Evolutionary conservation across 2,797 vertebrate genomes (phyloP), one percentile per base, ranked within the genome.

Genomic region (Microctenopoma lineatum): DNA sequence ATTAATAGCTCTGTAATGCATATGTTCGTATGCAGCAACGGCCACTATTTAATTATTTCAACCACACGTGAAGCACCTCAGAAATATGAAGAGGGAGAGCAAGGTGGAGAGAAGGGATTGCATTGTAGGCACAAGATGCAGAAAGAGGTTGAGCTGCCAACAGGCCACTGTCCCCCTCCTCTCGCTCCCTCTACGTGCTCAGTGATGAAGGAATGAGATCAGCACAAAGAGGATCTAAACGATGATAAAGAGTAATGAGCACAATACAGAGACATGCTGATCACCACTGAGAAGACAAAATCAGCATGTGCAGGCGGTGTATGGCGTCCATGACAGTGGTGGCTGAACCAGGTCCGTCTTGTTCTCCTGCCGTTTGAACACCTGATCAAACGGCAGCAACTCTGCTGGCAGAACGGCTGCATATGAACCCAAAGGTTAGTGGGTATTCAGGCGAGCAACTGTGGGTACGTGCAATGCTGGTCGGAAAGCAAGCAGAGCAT

Each of bases 131-230:
- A 80, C 60, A 71, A 80, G 76, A 80, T 78, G 63, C 12, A 85
- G 79, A 81, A 51, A 55, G 72, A 81, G 60, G 77, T 60, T 42
- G 68, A 79, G 81, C 70, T 86, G 84, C 81, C 72, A 66, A 70
- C 70, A 84, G 85, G 71, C 76, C 84, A 74, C 38, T 60, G 77
- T 76, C 67, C 71, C 73, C 83, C 21, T 2, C 78, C 71, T 74
- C 81, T 66, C 61, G 68, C 39, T 66, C 64, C 75, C 58, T 32
- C 36, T 60, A 62, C 42, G 60, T 85, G 80, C 78, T 81, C 73
- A 57, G 45, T 42, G 79, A 86, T 82, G 86, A 87, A 75, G 77
- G 69, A 76, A 79, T 57, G 34, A 79, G 86, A 87, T 85, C 82
- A 85, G 66, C 73, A 73, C 27, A 21, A 36, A 58, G 38, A 65